Base-by-base conservation (phyloP, 1,140 invertebrate genomes). In the Laodelphax striatellus region DNA sequence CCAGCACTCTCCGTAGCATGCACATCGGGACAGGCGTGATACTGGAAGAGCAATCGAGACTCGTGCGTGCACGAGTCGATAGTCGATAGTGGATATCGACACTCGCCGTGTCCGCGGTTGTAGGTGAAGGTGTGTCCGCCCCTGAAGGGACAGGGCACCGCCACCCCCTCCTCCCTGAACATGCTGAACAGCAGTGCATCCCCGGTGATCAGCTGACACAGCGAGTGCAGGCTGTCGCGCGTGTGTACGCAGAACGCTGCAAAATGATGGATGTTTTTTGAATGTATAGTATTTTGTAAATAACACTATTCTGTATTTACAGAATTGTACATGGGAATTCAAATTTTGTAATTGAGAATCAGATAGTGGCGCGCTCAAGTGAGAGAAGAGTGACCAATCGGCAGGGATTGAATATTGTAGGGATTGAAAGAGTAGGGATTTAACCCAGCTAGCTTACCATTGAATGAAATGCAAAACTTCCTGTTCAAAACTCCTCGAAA, bases 51-150 rank as follows among this genome's bases (percentile, higher is more conserved):
- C 6, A 85, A 70, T 50, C 79, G 76, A 55, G 76, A 81, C 14
- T 80, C 74, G 58, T 84, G 82, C 1, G 79, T 84, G 67, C 83
- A 86, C 38, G 79, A 77, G 61, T 85, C 82, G 19, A 80, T 79
- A 34, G 77, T 75, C 22, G 81, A 83, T 31, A 78, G 70, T 5
- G 81, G 81, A 46, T 75, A 72, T 11, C 77, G 79, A 72, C 92
- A 96, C 68, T 92, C 90, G 1, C 88, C 89, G 53, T 87, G 83
- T 9, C 91, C 82, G 13, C 84, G 75, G 70, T 80, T 86, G 68
- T 90, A 90, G 5, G 84, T 85, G 71, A 92, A 92, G 0, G 83
- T 87, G 72, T 87, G 87, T 0, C 88, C 86, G 46, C 82, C 81
- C 62, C 78, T 81, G 72, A 89, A 88, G 6, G 86, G 86, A 66